Base-by-base conservation (phyloP, 2,888 invertebrate species). In the Artemia sp. region DNA sequence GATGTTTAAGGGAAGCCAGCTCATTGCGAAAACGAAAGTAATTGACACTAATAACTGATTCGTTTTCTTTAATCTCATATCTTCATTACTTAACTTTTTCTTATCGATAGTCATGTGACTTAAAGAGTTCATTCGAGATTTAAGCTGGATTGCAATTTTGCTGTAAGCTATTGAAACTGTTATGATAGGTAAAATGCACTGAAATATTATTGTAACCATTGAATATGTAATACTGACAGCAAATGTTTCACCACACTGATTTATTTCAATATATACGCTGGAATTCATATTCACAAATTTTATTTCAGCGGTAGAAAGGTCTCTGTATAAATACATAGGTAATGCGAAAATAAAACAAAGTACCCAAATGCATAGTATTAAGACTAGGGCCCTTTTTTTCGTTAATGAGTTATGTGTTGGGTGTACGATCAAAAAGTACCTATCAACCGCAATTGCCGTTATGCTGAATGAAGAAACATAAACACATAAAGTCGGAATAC, bases 381-480 rank as follows among this genome's bases (percentile, higher is more conserved):
- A 88, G 71, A 85, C 77, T 12, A 87, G 82, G 0, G 89, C 89
- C 0, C 90, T 89, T 75, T 86, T 82, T 70, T 86, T 83, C 76
- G 89, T 88, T 66, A 90, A 82, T 73, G 85, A 87, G 71, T 86
- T 86, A 70, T 87, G 84, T 0, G 91, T 90, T 12, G 92, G 91
- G 76, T 90, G 90, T 10, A 92, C 88, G 77, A 92, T 92, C 66
- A 92, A 85, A 83, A 89, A 88, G 79, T 89, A 89, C 79, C 90
- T 82, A 76, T 90, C 90, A 77, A 90, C 81, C 51, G 90, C 88
- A 74, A 94, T 94, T 10, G 93, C 92, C 5, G 92, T 91, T 74
- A 94, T 94, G 73, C 91, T 90, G 76, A 94, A 90, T 1, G 93
- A 92, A 0, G 92, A 93, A 0, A 94, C 92, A 78, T 92, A 94